A percentile compares a stretch with the other conserved stretches of the same genome.
These are phyloP conservation scores for Chaetogeoica ovagalla DNA, from an alignment of 2,888 invertebrate species.

Conservation along the genomic window DNA sequence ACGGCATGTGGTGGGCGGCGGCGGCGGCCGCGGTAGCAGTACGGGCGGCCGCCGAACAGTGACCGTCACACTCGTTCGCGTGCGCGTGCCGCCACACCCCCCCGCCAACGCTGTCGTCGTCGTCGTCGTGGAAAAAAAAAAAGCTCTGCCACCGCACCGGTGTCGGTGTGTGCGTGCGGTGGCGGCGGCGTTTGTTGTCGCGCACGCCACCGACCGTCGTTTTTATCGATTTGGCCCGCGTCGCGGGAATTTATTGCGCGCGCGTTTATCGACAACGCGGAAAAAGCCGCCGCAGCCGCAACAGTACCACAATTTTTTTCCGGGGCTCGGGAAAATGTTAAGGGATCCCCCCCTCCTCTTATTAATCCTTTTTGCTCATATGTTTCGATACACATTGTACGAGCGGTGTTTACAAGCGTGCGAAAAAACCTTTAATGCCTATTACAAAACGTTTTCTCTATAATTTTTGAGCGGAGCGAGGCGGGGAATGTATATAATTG, in stretches of 20 bases:
- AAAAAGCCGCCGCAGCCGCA: neutral
- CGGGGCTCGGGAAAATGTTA: no score
- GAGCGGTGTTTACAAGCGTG: no score
- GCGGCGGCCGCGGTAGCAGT: neutral
- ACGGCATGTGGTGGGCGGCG: no score
- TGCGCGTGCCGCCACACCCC: constrained; percentile 5
- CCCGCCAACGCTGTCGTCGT: neutral
- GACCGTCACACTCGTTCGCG: constrained; percentile 9
- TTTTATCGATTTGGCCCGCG: constrained; percentile 39
- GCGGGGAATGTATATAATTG: no score
- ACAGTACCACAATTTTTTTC: no score
- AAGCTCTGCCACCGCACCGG: constrained; percentile 13
- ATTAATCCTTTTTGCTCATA: no score
- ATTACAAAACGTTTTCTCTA: no score
- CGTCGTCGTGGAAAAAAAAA: neutral
- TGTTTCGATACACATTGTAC: no score
- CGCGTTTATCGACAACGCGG: neutral
- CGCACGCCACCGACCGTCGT: constrained; percentile 6
- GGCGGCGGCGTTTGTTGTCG: neutral
- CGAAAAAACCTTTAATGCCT: no score
- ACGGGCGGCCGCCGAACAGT: constrained; percentile 41
- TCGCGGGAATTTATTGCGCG: neutral
- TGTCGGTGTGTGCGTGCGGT: no score
- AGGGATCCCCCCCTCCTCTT: no score
- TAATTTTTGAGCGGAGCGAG: no score